Evolutionary conservation across 2,888 invertebrate species (phyloP), one percentile per base, ranked within the genome.

Genomic region (Drosophila buzzatii): DNA sequence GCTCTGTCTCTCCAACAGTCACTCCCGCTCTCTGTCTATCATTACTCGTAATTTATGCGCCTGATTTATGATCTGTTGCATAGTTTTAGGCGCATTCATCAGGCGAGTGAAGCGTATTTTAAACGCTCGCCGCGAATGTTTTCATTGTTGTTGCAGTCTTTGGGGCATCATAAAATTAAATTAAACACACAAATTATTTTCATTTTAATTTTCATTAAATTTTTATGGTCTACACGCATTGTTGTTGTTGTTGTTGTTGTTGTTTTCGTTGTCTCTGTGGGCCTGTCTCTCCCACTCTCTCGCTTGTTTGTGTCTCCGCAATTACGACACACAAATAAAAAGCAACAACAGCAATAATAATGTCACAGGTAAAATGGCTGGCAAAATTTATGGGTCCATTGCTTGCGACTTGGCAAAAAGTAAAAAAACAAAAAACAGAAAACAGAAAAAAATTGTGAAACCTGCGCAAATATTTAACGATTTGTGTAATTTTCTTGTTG

Each of bases 161-260:
- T 68, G 79, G 87, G 85, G 90, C 70, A 66, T 73, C 77, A 90
- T 86, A 89, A 88, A 87, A 88, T 90, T 90, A 90, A 88, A 89
- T 88, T 86, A 84, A 87, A 77, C 79, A 73, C 82, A 82, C 85
- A 80, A 90, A 89, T 89, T 91, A 90, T 90, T 79, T 90, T 84
- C 90, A 79, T 89, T 89, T 86, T 90, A 90, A 90, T 89, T 90
- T 86, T 87, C 85, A 87, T 87, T 80, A 89, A 89, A 82, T 87
- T 79, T 87, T 89, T 82, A 90, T 86, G 82, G 79, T 23, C 56
- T 64, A 27, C 58, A 44, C 52, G 16, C 57, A 39, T 62, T 66
- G 45, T 39, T 63, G 47, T 27, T 45, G 47, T 9, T 27, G 63
- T 39, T 68, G 45, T 39, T 68, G 45, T 60, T 71, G 69, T 14